Evolutionary conservation across 2,113 vertebrate species (phyloP), one percentile per base, ranked within the genome.

Genomic region (Muntiacus muntjak): DNA sequence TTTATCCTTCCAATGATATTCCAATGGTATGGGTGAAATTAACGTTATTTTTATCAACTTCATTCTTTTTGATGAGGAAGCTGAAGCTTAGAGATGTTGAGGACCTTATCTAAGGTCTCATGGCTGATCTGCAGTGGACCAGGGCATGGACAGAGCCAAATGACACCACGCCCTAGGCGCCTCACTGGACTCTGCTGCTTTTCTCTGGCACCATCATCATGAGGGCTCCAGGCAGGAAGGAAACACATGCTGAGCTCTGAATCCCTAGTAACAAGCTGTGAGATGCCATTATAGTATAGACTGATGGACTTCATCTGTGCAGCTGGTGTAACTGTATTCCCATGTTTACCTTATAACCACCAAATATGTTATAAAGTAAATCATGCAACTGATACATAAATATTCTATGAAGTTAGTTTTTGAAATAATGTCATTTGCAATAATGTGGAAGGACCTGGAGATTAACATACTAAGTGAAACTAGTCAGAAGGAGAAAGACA

Each of bases 161-260:
- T 1, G 23, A 26, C 2, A 4, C 2, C 8, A 7, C 3, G 6
- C 1, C 4, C 5, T 19, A 7, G 11, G 5, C 4, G 52, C 17
- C 21, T 67, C 30, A 3, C 33, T 6, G 1, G n/a, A 1, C 19
- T 13, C 6, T 11, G 8, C 2, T 33, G 2, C 7, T 43, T 78
- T 6, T 3, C 33, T 79, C 10, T n/a, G 21, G 26, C 1, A 13
- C 21, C 4, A 1, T 16, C 23, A 15, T 7, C 16, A 7, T 28
- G 57, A 85, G n/a, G 23, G 40, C 25, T 33, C 16, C 16, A 12
- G 26, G 1, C 0, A 1, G 26, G 16, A 87, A 19, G 25, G 33
- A 54, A 52, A 57, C 30, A 4, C 16, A 16, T 1, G 33, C 3
- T 21, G 5, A 74, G 43, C 2, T 36, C 54, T 43, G 5, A 43